Evolutionary conservation across 2,797 vertebrate genomes (phyloP), one percentile per base, ranked within the genome.

Genomic region (Arrhamphus sclerolepis): DNA sequence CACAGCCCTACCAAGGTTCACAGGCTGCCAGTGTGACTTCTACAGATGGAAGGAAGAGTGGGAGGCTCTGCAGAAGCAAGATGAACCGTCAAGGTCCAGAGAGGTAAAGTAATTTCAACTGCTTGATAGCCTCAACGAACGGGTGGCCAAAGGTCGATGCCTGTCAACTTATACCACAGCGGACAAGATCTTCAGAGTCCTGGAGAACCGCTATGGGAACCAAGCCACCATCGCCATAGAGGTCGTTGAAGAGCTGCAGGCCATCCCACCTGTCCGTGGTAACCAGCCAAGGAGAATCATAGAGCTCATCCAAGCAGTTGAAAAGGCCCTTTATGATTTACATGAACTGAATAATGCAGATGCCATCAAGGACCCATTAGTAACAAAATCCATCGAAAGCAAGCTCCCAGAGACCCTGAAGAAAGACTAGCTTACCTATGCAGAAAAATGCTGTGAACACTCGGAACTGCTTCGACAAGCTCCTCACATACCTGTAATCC

Each of bases 111-210:
- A 41, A 34, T 24, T 54, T 7, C 51, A 54, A 18, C 19, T 41
- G 13, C 38, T 54, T 42, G 29, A 38, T 13, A 38, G 49, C 29
- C 9, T 51, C 4, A 18, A 38, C 7, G 18, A 34, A 0, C 34
- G 19, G 19, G 10, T 51, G 19, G 49, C 29, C 6, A 38, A 16
- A 18, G 49, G 34, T 16, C 13, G 34, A 17, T 22, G 1, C 10
- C 53, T 55, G n/a, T 43, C 40, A 39, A 40, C 16, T 7, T 54
- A 26, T 8, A 26, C 1, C 7, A 10, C 51, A 40, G 10, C 51
- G 24, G 40, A 55, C 2, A 39, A 55, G 39, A 55, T 43, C 39
- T 43, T 55, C 40, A 6, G 53, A 29, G 6, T 55, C 53, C 24
- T 55, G n/a, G n/a, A n/a, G n/a, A n/a, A n/a, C n/a, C n/a, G n/a